Conservation (phyloP, 35 echinoderm and acorn worm species). For the Heliocidaris tuberculata region DNA sequence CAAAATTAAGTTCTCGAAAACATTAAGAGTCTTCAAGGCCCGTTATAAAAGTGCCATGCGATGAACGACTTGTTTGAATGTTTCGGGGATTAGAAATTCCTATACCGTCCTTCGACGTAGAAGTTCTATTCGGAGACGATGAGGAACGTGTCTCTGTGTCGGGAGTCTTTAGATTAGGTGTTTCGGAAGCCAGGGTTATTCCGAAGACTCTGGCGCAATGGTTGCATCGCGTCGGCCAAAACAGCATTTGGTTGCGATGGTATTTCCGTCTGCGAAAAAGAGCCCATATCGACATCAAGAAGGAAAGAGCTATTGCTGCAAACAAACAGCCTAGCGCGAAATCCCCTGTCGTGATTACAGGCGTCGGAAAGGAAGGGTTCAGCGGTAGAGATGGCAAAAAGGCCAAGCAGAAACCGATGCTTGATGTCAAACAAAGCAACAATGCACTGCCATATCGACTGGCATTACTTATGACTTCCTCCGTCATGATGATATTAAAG, state of each 20-base stretch:
- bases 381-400: background rate
- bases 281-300: background rate
- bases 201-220: background rate
- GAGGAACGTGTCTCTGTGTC: background rate
- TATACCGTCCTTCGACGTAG: background rate
- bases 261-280: background rate
- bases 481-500: background rate
- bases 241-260: background rate
- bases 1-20: background rate
- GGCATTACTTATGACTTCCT: background rate
- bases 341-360: background rate
- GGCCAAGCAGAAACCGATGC: background rate
- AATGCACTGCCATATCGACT: background rate
- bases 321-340: background rate
- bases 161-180: background rate
- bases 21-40: background rate
- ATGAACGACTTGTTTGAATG: background rate
- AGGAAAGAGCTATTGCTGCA: background rate
- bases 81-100: background rate
- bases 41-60: too few species aligned
- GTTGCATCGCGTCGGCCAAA: background rate
- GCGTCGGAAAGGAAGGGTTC: background rate
- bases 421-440: background rate
- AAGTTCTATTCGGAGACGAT: background rate
- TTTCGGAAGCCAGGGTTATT: background rate